Evolutionary conservation across 2,888 invertebrate genomes (phyloP).

Genomic region (Bugula neritina): DNA sequence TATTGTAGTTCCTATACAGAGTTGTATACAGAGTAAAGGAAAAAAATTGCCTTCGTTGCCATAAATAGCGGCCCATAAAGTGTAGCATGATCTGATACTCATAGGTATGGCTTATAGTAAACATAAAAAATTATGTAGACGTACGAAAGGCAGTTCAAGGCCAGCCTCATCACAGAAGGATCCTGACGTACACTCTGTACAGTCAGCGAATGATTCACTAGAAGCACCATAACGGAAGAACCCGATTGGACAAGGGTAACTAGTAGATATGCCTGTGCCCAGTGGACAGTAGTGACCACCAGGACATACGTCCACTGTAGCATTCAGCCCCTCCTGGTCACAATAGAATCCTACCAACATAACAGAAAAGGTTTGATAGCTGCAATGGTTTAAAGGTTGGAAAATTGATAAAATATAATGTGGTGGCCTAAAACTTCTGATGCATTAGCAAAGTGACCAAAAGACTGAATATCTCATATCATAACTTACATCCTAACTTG

Average conservation of each 20-base stretch:
- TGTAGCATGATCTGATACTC: no score
- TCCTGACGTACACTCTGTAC: conserved; percentile 48
- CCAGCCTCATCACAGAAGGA: conserved; percentile 46
- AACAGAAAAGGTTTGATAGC: background rate
- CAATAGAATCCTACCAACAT: conserved; percentile 41
- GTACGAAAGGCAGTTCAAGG: conserved; percentile 38
- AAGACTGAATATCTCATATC: no score
- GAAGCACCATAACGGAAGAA: conserved; percentile 50
- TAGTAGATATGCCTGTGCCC: conserved; percentile 40
- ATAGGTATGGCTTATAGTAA: no score
- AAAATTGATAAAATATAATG: no score
- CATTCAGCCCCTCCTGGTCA: conserved; percentile 38
- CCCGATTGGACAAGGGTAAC: conserved; percentile 47
- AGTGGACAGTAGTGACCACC: conserved; percentile 49
- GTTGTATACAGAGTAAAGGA: no score
- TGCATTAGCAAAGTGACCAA: no score
- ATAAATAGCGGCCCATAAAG: no score
- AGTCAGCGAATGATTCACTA: conserved; percentile 46
- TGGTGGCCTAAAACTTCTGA: no score
- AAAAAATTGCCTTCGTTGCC: no score
- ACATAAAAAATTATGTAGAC: background rate
- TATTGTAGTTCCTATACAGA: no score
- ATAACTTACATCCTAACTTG: no score
- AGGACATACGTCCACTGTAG: conserved; percentile 41
- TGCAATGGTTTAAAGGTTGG: no score